Evolutionary conservation across 2,797 vertebrate genomes (phyloP).

Genomic region (Tapirus indicus): DNA sequence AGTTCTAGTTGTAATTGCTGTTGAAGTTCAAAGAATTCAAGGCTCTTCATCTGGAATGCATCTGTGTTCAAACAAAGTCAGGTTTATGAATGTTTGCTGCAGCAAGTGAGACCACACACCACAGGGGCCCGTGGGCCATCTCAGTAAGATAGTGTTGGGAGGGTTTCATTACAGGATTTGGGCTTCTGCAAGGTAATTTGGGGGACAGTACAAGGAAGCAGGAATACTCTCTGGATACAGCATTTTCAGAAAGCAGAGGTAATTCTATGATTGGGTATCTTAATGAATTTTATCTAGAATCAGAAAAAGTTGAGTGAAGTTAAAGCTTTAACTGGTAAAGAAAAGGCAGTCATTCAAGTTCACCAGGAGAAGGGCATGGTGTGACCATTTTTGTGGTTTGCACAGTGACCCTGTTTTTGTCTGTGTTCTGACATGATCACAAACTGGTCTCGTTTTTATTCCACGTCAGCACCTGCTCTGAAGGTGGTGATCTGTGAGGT

Average conservation of each 20-base stretch:
- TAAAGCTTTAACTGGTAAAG: not conserved
- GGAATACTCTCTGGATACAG: not conserved
- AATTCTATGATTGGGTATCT: not conserved
- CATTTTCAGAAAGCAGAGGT: not conserved
- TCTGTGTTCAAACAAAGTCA: not conserved
- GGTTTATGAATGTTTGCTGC: not conserved
- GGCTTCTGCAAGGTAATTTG: not conserved
- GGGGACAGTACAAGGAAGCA: not conserved
- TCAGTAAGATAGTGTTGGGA: not conserved
- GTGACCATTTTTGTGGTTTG: too few species aligned
- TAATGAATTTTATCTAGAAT: not conserved
- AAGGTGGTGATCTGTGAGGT: not conserved
- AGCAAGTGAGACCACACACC: not conserved
- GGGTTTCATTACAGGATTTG: not conserved
- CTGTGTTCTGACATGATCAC: not conserved
- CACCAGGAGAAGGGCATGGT: not conserved
- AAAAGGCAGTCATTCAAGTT: not conserved
- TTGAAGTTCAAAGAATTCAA: not conserved
- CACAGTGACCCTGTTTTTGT: not conserved
- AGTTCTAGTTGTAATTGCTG: not conserved
- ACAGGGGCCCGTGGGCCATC: fast-evolving
- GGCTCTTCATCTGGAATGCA: not conserved
- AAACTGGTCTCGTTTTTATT: not conserved
- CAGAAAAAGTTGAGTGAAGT: not conserved
- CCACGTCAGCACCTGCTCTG: not conserved